Conservation (phyloP, 23 tunicate species). For the Styela plicata region DNA sequence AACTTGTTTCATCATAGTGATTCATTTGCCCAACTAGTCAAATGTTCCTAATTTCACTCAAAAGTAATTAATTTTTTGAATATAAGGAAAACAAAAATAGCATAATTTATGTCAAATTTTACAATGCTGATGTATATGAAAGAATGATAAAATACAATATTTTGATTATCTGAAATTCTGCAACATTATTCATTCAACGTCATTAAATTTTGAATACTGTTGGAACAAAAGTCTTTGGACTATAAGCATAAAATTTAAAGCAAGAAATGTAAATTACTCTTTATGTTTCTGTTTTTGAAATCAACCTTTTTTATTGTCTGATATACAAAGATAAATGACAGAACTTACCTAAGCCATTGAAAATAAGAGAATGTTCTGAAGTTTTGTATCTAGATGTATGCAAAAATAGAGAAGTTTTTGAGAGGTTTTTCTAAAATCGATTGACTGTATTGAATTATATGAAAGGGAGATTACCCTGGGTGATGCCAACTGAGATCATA, state of each 20-base stretch:
- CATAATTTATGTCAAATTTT: no score
- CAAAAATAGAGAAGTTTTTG: background rate
- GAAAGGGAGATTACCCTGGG: background rate
- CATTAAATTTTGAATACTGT: background rate
- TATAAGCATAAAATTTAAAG: background rate
- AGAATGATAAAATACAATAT: no score
- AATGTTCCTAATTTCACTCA: no score
- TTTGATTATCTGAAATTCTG: background rate
- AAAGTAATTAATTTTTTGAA: no score
- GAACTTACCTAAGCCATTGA: conserved; percentile 61
- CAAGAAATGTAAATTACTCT: background rate
- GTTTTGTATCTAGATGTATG: conserved; percentile 32
- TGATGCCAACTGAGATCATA: conserved; percentile 10
- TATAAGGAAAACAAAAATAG: no score
- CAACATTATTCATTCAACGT: background rate
- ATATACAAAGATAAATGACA: background rate
- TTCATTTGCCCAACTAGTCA: no score
- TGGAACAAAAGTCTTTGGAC: background rate
- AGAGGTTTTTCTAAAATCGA: background rate
- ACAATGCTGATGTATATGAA: no score
- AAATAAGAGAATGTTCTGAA: conserved; percentile 44
- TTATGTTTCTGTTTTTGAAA: background rate
- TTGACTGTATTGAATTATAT: background rate
- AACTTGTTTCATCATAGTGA: no score
- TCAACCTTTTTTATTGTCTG: background rate